phyloP scores from a whole-genome alignment of 2,888 invertebrate species.

The Spisula subtruncata region DNA sequence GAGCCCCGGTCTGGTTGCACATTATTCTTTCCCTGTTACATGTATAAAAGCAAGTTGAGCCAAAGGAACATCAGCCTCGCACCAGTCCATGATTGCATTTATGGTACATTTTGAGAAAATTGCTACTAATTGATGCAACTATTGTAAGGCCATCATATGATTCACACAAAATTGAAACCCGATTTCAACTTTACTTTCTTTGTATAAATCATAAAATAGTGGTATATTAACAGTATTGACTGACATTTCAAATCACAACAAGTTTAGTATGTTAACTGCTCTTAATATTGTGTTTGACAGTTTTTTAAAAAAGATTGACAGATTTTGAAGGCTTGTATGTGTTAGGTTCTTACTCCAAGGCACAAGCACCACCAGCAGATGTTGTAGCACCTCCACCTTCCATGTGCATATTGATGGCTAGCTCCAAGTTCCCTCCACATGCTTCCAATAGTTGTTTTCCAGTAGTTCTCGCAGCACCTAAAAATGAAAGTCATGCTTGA shows the following conservation, averaged over 20 bases:
- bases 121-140: neutral
- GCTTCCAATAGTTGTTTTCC: constrained; percentile 88
- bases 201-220: too few species aligned
- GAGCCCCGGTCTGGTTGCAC: too few species aligned
- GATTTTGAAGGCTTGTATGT: too few species aligned
- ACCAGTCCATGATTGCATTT: neutral
- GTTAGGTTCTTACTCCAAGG: constrained; percentile 26
- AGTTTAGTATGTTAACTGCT: too few species aligned
- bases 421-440: constrained; percentile 88
- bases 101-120: too few species aligned
- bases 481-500: neutral
- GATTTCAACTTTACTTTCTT: too few species aligned
- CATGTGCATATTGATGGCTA: constrained; percentile 89
- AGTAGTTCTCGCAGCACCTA: constrained; percentile 84
- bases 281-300: too few species aligned
- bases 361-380: constrained; percentile 23
- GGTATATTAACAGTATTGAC: too few species aligned
- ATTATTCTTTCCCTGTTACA: constrained; percentile 73
- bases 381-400: constrained; percentile 80
- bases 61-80: neutral
- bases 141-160: neutral
- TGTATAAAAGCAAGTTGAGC: neutral
- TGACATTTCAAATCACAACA: too few species aligned
- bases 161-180: neutral
- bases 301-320: too few species aligned